Base-by-base conservation (phyloP, 1,140 invertebrate species). In the Heliconius nattereri region DNA sequence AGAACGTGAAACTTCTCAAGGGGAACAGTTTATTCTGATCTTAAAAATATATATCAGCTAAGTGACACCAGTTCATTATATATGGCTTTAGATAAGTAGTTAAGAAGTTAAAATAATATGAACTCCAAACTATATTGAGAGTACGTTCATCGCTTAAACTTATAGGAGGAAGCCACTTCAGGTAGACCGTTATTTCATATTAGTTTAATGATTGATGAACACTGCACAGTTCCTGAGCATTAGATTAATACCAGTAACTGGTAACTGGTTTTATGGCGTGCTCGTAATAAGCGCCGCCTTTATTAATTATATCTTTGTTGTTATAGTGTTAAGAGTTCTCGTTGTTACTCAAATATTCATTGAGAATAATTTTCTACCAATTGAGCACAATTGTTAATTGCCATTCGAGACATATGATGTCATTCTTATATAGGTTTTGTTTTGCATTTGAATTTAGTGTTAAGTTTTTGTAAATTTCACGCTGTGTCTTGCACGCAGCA, bases 361-460 rank as follows among this genome's bases (percentile, higher is more conserved):
- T 78, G 79, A 37, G 75, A 54, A 76, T 45, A 37, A 76, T 40
- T 80, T 73, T 49, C 54, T 73, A 71, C 19, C 49, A 81, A 81
- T 81, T 81, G 66, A 75, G 76, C 70, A 49, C 76, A 81, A 81
- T 78, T 78, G 73, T 71, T 57, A 78, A 72, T 75, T 78, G 60
- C 26, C 60, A 78, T 60, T 78, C 72, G 76, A 35, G 37, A 78
- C 72, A 54, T 76, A 32, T 80, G 66, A 76, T 80, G 75, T 80
- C 74, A 71, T 74, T 9, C 45, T 23, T n/a, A n/a, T n/a, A n/a
- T n/a, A 52, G 49, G 49, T 20, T 7, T 76, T 11, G 26, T 76
- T 45, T 54, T 66, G 13, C 11, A 0, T 45, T 7, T 70, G n/a
- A 66, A 40, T 20, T 52, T 52, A 52, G 0, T 20, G 49, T 52